Evolutionary conservation across 2,888 invertebrate genomes (phyloP).

Genomic region (Meteorus cinctellus): DNA sequence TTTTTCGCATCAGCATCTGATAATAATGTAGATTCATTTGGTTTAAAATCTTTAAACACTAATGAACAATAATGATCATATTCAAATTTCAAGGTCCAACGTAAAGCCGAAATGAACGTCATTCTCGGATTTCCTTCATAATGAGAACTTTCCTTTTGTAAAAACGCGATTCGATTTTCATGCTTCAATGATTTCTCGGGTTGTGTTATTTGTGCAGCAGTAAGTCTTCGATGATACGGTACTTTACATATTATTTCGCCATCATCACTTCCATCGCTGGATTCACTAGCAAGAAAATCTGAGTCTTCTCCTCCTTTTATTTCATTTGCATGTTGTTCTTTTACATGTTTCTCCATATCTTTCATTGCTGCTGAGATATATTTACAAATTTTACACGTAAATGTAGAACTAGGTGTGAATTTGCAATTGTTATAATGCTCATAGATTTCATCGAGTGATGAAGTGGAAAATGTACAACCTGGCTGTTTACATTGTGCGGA

Average conservation of each 20-base stretch:
- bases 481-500: constrained; percentile 62
- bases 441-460: constrained; percentile 60
- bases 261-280: constrained; percentile 6
- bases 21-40: constrained; percentile 70
- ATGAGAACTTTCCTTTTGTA: not conserved
- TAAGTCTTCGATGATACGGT: not conserved
- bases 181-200: not conserved
- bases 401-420: constrained; percentile 60
- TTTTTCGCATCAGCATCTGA: constrained; percentile 67
- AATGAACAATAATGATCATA: constrained; percentile 63
- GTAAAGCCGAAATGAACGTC: constrained; percentile 55
- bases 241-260: not conserved
- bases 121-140: not conserved
- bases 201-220: not conserved
- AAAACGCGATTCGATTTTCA: constrained; percentile 15
- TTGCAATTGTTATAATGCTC: constrained; percentile 65
- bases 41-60: constrained; percentile 73
- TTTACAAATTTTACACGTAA: constrained; percentile 66
- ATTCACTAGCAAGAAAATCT: constrained; percentile 45
- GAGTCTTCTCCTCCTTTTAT: constrained; percentile 47
- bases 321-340: constrained; percentile 57
- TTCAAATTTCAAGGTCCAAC: constrained; percentile 68
- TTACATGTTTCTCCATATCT: constrained; percentile 62
- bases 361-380: constrained; percentile 56
- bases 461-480: constrained; percentile 61